Conservation (phyloP, 2,888 invertebrate species). For the Netelia fuscicornis region DNA sequence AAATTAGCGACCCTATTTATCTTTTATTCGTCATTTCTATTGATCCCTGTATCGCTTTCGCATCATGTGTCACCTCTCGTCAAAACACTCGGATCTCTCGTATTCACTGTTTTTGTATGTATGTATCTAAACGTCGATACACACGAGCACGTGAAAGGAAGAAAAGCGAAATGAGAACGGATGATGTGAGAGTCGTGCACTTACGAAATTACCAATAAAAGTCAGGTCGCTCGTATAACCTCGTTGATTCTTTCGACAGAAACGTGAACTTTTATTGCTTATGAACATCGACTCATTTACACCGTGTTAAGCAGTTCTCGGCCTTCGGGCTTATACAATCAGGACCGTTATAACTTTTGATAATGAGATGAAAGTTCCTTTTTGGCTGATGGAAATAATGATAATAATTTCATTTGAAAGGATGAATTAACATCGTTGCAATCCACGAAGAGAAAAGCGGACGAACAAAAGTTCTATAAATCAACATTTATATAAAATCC, state of each 20-base stretch:
- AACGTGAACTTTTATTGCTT: slow-evolving; percentile 38
- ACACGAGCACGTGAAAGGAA: slow-evolving; percentile 14
- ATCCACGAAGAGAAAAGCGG: too few relatives aligned
- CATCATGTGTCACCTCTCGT: slow-evolving; percentile 19
- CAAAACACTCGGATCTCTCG: not conserved
- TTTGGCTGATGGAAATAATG: not conserved
- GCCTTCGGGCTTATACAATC: not conserved
- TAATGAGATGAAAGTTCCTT: slow-evolving; percentile 12
- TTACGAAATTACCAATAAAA: slow-evolving; percentile 62
- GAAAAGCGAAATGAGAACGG: not conserved
- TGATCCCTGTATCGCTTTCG: slow-evolving; percentile 3
- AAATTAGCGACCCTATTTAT: slow-evolving; percentile 54
- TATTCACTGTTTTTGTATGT: not conserved
- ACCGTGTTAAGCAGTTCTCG: slow-evolving; percentile 9
- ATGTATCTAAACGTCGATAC: not conserved
- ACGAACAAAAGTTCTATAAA: too few relatives aligned
- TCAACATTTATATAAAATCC: too few relatives aligned
- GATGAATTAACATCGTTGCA: too few relatives aligned
- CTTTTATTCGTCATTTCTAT: slow-evolving; percentile 42
- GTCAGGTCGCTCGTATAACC: slow-evolving; percentile 51
- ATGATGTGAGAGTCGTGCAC: slow-evolving; percentile 36
- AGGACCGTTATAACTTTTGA: not conserved
- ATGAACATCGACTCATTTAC: slow-evolving; percentile 29
- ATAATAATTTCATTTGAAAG: not conserved
- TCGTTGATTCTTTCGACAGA: slow-evolving; percentile 30